These are phyloP conservation scores for Cirrhinus molitorella DNA, from an alignment of 2,797 vertebrate species.

Conservation along the genomic window DNA sequence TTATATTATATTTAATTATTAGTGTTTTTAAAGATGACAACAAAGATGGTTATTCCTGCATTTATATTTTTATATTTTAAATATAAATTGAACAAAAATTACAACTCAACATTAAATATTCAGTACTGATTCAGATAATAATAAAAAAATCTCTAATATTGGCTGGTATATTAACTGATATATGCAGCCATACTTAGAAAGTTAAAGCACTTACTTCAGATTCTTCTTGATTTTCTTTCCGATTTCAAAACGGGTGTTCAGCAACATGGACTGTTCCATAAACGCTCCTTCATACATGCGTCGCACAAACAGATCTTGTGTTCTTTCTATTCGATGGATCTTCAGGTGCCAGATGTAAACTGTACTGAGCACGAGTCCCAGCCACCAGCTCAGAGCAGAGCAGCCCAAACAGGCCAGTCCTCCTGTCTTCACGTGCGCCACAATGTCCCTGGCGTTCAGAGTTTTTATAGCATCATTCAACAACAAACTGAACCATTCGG, in stretches of 20 bases:
- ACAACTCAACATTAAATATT: not conserved
- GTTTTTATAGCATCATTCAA: conserved; percentile 67
- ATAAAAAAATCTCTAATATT: no score
- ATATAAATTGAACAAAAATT: not conserved
- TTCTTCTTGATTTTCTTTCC: conserved; percentile 39
- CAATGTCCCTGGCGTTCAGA: conserved; percentile 65
- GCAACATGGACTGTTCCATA: conserved; percentile 75
- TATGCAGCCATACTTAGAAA: not conserved
- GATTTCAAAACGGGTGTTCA: conserved; percentile 69
- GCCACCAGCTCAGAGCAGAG: conserved; percentile 67
- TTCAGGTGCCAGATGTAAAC: conserved; percentile 68
- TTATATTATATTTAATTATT: no score
- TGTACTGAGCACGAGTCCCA: conserved; percentile 70
- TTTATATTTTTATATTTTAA: no score
- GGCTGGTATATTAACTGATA: no score
- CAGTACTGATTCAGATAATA: not conserved
- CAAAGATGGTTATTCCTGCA: no score
- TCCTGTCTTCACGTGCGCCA: conserved; percentile 31
- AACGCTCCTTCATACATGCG: conserved; percentile 72
- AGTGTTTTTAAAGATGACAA: no score
- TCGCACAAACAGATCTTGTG: conserved; percentile 73
- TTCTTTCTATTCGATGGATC: conserved; percentile 72
- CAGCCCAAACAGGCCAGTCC: conserved; percentile 61
- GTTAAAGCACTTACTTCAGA: conserved; percentile 45
- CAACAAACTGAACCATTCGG: conserved; percentile 53